A percentile compares a stretch with the other conserved stretches of the same genome.
Evolutionary conservation across 30 jellyfish, hydroid and myxozoan genomes (phyloP).

Genomic region (Clytia hemisphaerica): DNA sequence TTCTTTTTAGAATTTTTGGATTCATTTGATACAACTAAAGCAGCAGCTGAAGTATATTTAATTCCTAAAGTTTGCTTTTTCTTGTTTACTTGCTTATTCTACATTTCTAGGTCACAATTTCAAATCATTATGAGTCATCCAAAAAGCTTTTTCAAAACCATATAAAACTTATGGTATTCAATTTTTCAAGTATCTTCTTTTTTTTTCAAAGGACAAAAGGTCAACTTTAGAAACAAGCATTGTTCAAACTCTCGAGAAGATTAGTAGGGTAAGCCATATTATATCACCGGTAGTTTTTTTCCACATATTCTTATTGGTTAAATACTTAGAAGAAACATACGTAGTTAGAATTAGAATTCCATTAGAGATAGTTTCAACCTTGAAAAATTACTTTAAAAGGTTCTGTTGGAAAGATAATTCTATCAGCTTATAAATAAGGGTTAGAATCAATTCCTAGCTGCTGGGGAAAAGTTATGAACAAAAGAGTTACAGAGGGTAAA

Average conservation of each 20-base stretch:
- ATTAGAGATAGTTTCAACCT: no score
- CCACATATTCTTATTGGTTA: background rate
- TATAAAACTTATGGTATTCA: background rate
- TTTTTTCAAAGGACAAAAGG: slow-evolving; percentile 52
- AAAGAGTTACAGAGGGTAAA: no score
- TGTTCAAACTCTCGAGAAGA: slow-evolving; percentile 67
- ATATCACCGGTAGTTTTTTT: background rate
- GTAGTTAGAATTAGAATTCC: no score
- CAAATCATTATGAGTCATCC: background rate
- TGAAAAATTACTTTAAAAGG: no score
- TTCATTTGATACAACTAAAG: slow-evolving; percentile 53
- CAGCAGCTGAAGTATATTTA: slow-evolving; percentile 43
- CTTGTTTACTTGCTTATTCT: background rate
- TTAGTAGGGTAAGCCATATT: slow-evolving; percentile 58
- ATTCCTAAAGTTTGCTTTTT: background rate
- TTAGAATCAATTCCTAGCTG: no score
- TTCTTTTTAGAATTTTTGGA: slow-evolving; percentile 61
- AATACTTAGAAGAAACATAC: no score
- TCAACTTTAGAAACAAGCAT: slow-evolving; percentile 48
- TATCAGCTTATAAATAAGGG: no score
- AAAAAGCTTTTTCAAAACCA: background rate
- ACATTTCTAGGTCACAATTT: background rate
- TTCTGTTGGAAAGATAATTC: no score
- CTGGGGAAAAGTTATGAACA: no score
- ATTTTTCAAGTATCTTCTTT: background rate